A percentile compares a stretch with the other conserved stretches of the same genome.
Evolutionary conservation across 2,113 vertebrate species (phyloP).

Genomic region (Rhabdornis inornatus): DNA sequence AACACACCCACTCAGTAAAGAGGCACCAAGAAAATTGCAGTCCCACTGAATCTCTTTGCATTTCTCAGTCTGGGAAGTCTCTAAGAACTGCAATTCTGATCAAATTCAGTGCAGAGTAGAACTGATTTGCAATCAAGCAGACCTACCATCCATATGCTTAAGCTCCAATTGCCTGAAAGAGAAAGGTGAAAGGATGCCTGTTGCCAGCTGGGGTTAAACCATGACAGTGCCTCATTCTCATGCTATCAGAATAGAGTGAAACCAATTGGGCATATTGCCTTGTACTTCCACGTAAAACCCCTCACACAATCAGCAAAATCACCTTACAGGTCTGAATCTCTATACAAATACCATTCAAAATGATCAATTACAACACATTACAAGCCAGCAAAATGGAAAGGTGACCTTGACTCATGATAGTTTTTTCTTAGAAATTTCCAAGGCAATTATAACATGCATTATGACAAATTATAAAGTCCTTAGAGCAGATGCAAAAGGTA

Average conservation of each 20-base stretch:
- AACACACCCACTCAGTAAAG: not conserved
- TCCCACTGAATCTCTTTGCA: not conserved
- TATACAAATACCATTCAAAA: constrained; percentile 42
- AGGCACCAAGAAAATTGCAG: not conserved
- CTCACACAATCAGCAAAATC: not conserved
- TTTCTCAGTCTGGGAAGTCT: not conserved
- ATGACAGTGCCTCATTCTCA: not conserved
- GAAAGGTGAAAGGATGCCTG: not conserved
- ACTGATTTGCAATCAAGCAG: not conserved
- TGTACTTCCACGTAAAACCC: not conserved
- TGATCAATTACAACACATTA: constrained; percentile 35
- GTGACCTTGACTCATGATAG: constrained; percentile 18
- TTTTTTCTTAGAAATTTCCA: constrained; percentile 3
- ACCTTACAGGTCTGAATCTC: constrained; percentile 21
- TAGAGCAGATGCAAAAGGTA: constrained; percentile 13
- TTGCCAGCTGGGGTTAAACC: not conserved
- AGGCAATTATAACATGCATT: constrained; percentile 2
- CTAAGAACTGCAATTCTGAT: not conserved
- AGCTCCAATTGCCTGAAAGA: not conserved
- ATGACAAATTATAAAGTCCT: not conserved
- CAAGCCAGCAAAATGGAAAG: constrained; percentile 43
- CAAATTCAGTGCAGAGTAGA: not conserved
- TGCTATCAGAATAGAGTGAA: not conserved
- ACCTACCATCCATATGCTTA: not conserved
- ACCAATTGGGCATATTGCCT: not conserved